A percentile compares a stretch with the other conserved stretches of the same genome.
Conservation (phyloP, 1,140 invertebrate genomes). For the Drosophila carrolli region DNA sequence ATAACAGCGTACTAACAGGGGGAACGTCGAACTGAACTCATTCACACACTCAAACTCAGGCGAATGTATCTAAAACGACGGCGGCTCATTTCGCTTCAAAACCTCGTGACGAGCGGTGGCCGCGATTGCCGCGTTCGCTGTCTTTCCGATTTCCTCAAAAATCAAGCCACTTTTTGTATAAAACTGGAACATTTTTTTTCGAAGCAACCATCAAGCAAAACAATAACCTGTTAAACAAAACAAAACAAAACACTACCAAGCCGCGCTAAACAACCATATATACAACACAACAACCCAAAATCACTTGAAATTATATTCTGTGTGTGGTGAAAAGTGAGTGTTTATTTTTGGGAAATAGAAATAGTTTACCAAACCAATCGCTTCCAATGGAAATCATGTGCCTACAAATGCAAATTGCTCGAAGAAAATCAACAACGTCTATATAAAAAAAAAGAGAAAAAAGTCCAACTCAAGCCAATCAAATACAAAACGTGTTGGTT, state of each 20-base stretch:
- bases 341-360: conserved; percentile 41
- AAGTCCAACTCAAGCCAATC: conserved; percentile 62
- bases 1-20: conserved; percentile 31
- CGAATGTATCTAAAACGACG: not conserved
- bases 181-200: conserved; percentile 42
- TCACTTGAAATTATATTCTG: conserved; percentile 1
- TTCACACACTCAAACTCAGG: too few relatives aligned
- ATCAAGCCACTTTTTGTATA: conserved; percentile 8
- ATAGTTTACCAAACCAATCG: conserved; percentile 73
- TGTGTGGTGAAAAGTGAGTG: conserved; percentile 20
- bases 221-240: conserved; percentile 16
- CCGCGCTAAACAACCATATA: conserved; percentile 13
- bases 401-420: conserved; percentile 82
- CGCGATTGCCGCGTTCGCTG: conserved; percentile 49
- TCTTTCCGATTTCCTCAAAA: conserved; percentile 17
- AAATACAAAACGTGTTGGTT: conserved; percentile 81
- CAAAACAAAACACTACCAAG: conserved; percentile 20
- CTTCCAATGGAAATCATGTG: conserved; percentile 81
- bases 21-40: not conserved
- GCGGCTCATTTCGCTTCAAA: conserved; percentile 78
- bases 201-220: not conserved
- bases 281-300: conserved; percentile 5
- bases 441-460: conserved; percentile 78
- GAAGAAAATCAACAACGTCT: conserved; percentile 81
- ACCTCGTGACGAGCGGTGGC: conserved; percentile 41